Evolutionary conservation across 2,888 invertebrate species (phyloP).

Genomic region (Agrochola macilenta): DNA sequence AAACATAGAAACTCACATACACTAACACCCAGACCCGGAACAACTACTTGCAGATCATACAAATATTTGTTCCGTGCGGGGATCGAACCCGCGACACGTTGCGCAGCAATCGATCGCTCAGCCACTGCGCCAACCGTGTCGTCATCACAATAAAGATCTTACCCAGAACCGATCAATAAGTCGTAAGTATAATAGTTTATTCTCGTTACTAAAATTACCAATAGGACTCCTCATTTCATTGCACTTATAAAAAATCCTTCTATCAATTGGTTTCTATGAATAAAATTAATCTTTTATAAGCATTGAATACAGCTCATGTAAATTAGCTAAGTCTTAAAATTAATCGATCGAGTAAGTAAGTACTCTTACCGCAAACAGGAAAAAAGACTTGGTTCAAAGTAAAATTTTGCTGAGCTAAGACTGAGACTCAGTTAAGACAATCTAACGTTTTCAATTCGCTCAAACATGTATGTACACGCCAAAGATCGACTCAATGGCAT

Average conservation of each 20-base stretch:
- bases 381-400: neutral
- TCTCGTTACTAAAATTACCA: neutral
- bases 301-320: neutral
- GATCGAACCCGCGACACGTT: too few species aligned
- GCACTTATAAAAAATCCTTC: neutral
- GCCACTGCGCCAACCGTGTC: too few species aligned
- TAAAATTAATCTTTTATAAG: neutral
- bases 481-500: neutral
- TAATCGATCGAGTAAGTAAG: neutral
- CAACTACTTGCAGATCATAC: too few species aligned
- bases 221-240: neutral
- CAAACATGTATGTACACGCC: too few species aligned
- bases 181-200: neutral
- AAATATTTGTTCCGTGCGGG: too few species aligned
- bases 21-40: too few species aligned
- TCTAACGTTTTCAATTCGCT: neutral
- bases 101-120: too few species aligned
- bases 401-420: neutral
- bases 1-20: too few species aligned
- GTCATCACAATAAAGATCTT: neutral
- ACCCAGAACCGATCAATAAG: neutral
- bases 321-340: constrained; percentile 6
- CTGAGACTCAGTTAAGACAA: neutral
- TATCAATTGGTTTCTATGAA: constrained; percentile 11
- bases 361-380: neutral